These are phyloP conservation scores for Balanococcus diminutus DNA, from an alignment of 2,888 invertebrate genomes.

Conservation along the genomic window DNA sequence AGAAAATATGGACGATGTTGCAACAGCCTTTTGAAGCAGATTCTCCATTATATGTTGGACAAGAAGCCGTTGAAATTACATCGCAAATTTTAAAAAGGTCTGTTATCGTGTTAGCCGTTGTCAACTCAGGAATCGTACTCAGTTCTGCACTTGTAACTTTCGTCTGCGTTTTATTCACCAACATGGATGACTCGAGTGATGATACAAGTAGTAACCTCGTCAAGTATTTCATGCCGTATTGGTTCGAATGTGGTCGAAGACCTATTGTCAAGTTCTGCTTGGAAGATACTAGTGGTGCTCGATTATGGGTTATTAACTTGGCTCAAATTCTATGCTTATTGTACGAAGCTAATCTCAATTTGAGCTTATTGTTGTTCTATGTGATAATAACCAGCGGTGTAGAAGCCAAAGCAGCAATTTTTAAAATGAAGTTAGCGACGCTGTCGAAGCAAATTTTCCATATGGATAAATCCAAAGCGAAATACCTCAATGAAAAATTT, in stretches of 20 bases:
- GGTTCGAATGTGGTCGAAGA: neutral
- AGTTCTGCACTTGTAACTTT: neutral
- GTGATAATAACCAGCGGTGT: neutral
- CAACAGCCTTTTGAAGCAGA: neutral
- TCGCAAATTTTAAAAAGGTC: neutral
- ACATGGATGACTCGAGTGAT: neutral
- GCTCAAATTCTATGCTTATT: neutral
- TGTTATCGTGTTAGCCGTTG: neutral
- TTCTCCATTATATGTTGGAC: neutral
- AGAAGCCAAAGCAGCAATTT: neutral
- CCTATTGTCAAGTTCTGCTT: neutral
- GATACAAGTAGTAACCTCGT: neutral
- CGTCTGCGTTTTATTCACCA: neutral
- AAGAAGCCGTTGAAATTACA: neutral
- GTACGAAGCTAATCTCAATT: neutral
- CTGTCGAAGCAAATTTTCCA: neutral
- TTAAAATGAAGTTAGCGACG: neutral
- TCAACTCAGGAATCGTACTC: neutral
- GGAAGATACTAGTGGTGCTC: neutral
- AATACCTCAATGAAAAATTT: neutral
- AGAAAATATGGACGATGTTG: neutral
- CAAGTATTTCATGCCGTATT: neutral
- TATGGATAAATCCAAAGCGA: neutral
- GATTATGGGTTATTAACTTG: neutral
- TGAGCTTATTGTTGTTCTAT: neutral